A percentile compares a stretch with the other conserved stretches of the same genome.
These are phyloP conservation scores for Cuculus canorus DNA, from an alignment of 2,797 vertebrate genomes.

Conservation along the genomic window DNA sequence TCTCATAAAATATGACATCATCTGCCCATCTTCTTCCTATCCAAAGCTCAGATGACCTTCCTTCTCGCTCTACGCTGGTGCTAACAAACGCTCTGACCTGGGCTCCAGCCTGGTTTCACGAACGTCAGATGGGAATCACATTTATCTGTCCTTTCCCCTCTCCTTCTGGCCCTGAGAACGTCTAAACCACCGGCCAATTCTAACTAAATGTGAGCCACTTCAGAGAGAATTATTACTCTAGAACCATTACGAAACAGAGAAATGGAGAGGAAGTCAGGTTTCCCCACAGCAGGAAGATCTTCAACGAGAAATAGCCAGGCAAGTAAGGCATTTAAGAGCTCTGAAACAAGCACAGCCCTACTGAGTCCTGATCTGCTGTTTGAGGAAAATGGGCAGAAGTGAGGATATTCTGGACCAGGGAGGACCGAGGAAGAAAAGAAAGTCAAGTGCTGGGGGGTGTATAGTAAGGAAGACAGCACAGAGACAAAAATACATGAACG, in stretches of 20 bases:
- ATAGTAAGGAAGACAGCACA: background rate
- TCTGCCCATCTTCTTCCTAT: background rate
- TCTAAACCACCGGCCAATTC: background rate
- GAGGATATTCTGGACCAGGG: background rate
- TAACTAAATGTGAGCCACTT: background rate
- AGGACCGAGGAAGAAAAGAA: background rate
- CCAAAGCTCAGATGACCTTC: background rate
- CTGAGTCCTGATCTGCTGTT: background rate
- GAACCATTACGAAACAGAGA: background rate
- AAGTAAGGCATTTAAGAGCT: accelerated
- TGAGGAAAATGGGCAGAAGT: background rate
- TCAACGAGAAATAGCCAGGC: background rate
- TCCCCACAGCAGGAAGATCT: background rate
- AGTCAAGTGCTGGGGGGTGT: background rate
- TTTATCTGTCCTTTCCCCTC: background rate
- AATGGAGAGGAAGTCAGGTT: background rate
- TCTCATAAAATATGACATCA: background rate
- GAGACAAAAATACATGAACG: background rate
- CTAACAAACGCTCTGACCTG: background rate
- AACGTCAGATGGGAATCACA: background rate
- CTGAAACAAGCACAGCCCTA: background rate
- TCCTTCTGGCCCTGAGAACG: background rate
- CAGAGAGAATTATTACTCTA: background rate
- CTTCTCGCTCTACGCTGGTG: background rate
- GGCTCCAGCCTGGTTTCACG: background rate